Base-by-base conservation (phyloP, 2,797 vertebrate genomes). In the Lindbergichthys nudifrons region DNA sequence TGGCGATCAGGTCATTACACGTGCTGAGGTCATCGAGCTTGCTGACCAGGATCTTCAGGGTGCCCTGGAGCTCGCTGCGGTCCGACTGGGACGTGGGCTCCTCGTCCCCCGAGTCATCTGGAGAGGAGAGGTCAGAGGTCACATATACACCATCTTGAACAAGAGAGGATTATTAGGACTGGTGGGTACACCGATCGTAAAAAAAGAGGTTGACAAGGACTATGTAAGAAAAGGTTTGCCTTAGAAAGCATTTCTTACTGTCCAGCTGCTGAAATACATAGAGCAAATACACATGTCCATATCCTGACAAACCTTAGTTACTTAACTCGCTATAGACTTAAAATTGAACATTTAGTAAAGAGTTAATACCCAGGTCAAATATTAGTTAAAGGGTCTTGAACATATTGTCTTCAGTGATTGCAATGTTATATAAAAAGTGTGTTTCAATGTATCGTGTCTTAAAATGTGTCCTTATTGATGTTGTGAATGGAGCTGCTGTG, bases 61-160 rank as follows among this genome's bases (percentile, higher is more conserved):
- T 96, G 87, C 95, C 86, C 73, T 98, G 96, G 73, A 98, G 94
- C 88, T 98, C 97, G 3, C 95, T 96, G 89, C 96, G 96, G 92
- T 98, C 96, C 1, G 97, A 95, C 88, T 96, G 97, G 8, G 96
- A 94, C 41, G 95, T 88, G 1, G 96, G 94, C 80, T 97, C 97
- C 88, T 99, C 98, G 1, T 99, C 97, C 1, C 97, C 97, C 0
- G 97, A 99, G 93, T 99, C 98, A 96, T 99, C 98, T 99, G 92
- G 46, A 86, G 82, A 12, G 16, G 1, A 83, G 26, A 86, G 58
- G 47, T 47, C 19, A 87, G 48, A 70, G 43, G 56, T 82, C 56
- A 88, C 10, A 57, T 8, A 63, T 3, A 68, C 26, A 64, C 14
- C 13, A 10, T 39, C 6, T 48, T 69, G 2, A 62, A 59, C 18